These are phyloP conservation scores for Eupithecia centaureata DNA, from an alignment of 2,888 invertebrate genomes.

Conservation along the genomic window DNA sequence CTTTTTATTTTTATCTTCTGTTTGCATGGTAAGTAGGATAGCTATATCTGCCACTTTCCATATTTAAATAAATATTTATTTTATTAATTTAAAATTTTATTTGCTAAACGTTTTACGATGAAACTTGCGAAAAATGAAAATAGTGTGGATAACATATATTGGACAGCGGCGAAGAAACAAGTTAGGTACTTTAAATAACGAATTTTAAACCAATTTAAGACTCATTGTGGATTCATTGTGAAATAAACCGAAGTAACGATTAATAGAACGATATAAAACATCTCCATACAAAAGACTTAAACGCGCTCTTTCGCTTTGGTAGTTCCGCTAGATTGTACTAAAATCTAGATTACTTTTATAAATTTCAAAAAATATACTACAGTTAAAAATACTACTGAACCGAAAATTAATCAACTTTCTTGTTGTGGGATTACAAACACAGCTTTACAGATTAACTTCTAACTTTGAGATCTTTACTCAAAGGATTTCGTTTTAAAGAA, in stretches of 20 bases:
- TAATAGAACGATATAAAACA: not conserved
- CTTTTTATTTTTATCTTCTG: constrained; percentile 14
- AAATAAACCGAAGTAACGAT: not conserved
- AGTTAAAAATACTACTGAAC: too few species aligned
- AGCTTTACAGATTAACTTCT: too few species aligned
- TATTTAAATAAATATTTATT: too few species aligned
- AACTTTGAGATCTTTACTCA: too few species aligned
- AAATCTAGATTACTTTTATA: not conserved
- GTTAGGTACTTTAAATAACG: not conserved
- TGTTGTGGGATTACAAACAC: too few species aligned
- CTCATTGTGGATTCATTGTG: too few species aligned
- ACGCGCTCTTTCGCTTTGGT: constrained; percentile 32
- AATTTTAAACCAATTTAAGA: not conserved
- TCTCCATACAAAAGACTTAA: constrained; percentile 43
- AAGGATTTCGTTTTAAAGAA: too few species aligned
- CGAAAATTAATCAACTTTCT: too few species aligned
- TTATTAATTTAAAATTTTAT: too few species aligned
- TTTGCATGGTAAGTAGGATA: constrained; percentile 35
- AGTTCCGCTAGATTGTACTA: not conserved
- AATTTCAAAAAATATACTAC: too few species aligned
- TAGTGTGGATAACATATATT: not conserved
- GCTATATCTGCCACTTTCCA: not conserved
- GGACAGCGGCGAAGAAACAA: not conserved
- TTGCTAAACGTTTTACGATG: not conserved
- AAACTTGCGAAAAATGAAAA: not conserved